Base-by-base conservation (phyloP, 2,113 vertebrate genomes). In the Chionomys nivalis region DNA sequence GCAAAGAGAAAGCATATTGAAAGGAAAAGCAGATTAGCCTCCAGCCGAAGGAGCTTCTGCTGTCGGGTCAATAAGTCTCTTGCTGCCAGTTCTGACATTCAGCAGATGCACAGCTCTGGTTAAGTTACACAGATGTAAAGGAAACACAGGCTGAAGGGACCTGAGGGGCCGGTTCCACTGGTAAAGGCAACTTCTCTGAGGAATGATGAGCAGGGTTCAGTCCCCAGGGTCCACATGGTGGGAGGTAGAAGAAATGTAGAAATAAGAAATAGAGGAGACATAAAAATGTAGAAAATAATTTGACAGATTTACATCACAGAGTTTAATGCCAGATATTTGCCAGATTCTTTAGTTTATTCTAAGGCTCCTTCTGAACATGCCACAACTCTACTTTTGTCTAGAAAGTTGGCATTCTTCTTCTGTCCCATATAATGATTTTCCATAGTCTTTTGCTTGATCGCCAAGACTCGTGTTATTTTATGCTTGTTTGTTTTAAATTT, bases 291-390 rank as follows among this genome's bases (percentile, higher is more conserved):
- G 36, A 26, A 28, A 95, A 72, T 2, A 61, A 36, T 90, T 61
- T 6, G 26, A 17, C 7, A 72, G 65, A 66, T 82, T 73, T 87
- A 3, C 31, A 47, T 28, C 26, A 16, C 76, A 55, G 44, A 49
- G 5, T 42, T 23, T 89, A 55, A 13, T 12, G 89, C 31, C 28
- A 28, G 9, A 85, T 19, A 28, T 24, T 63, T 68, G 65, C 31
- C n/a, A 88, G 55, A 92, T 79, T 6, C 24, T 61, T 90, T 31
- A 79, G 77, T 55, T 58, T 66, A 66, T 89, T 87, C 28, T 93
- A 73, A 19, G 72, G 31, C 14, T 55, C n/a, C 17, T 66, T 19
- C 28, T 66, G 19, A 91, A 24, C 26, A 55, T 31, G 49, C 10
- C 3, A 21, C 73, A 31, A 36, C 1, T 23, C 9, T 12, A 68